Conservation (phyloP, 2,888 invertebrate species). For the Lissonota sp. region DNA sequence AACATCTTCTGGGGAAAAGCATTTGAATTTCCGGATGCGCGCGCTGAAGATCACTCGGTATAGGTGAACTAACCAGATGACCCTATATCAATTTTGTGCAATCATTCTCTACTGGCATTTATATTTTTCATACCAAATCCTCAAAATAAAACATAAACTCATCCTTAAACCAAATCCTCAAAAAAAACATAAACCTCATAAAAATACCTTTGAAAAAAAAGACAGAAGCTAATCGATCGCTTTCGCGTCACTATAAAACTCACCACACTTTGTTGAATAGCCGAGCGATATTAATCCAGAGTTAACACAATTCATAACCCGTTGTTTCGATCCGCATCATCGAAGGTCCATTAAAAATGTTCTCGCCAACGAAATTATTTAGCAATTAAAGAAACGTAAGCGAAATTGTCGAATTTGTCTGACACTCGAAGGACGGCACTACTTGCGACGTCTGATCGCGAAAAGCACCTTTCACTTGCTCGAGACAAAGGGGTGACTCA, state of each 20-base stretch:
- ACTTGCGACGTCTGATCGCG: slow-evolving; percentile 34
- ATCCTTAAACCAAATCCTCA: too few relatives aligned
- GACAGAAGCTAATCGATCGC: neutral
- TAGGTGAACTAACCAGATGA: too few relatives aligned
- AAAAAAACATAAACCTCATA: too few relatives aligned
- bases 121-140: too few relatives aligned
- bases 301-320: slow-evolving; percentile 62
- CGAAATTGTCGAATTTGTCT: neutral
- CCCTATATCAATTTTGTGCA: too few relatives aligned
- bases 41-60: too few relatives aligned
- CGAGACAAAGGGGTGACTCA: slow-evolving; percentile 1
- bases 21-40: too few relatives aligned
- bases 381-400: neutral
- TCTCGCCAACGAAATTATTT: neutral
- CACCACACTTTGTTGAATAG: slow-evolving; percentile 51
- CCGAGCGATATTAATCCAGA: slow-evolving; percentile 58
- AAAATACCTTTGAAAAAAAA: neutral
- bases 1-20: too few relatives aligned
- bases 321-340: slow-evolving; percentile 24
- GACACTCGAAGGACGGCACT: slow-evolving; percentile 47
- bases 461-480: slow-evolving; percentile 35
- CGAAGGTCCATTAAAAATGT: neutral
- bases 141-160: too few relatives aligned
- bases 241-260: slow-evolving; percentile 24
- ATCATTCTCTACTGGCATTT: too few relatives aligned